Percentiles rank a stretch among this genome's conserved stretches.
Evolutionary conservation across 2,113 vertebrate genomes (phyloP).

Genomic region (Chrysochloris asiatica): DNA sequence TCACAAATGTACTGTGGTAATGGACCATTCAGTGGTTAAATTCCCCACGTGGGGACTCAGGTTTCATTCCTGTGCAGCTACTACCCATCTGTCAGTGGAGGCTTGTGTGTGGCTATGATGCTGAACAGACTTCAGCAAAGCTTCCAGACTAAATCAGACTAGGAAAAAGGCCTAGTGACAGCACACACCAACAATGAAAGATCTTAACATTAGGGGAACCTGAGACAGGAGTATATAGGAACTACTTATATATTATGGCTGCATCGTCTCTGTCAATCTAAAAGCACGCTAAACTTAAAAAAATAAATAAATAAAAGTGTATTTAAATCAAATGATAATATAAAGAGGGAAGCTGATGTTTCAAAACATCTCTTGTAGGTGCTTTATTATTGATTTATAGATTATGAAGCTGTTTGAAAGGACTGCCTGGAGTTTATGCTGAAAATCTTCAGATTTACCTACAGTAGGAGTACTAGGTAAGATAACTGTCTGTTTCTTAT

Average conservation of each 20-base stretch:
- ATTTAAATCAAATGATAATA: background rate
- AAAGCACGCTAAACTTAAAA: background rate
- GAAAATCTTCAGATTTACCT: background rate
- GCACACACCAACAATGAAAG: background rate
- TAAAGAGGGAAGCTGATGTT: background rate
- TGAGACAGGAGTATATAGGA: fast-evolving
- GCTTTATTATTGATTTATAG: background rate
- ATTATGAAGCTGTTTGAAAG: background rate
- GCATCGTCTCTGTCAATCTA: background rate
- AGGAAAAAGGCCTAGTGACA: background rate
- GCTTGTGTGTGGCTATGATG: background rate
- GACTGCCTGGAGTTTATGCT: background rate
- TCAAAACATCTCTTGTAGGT: background rate
- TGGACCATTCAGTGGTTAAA: background rate
- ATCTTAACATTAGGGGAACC: fast-evolving
- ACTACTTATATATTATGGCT: no score
- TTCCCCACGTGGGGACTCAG: background rate
- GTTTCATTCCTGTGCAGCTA: background rate
- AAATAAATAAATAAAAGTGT: background rate
- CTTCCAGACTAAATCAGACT: background rate
- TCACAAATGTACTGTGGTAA: fast-evolving
- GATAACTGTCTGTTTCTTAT: background rate
- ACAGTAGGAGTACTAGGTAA: no score
- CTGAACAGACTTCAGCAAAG: background rate
- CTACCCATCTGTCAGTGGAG: background rate